Percentiles rank a stretch among this genome's conserved stretches.
Evolutionary conservation across 2,888 invertebrate species (phyloP).

Genomic region (Chymomyza amoena): DNA sequence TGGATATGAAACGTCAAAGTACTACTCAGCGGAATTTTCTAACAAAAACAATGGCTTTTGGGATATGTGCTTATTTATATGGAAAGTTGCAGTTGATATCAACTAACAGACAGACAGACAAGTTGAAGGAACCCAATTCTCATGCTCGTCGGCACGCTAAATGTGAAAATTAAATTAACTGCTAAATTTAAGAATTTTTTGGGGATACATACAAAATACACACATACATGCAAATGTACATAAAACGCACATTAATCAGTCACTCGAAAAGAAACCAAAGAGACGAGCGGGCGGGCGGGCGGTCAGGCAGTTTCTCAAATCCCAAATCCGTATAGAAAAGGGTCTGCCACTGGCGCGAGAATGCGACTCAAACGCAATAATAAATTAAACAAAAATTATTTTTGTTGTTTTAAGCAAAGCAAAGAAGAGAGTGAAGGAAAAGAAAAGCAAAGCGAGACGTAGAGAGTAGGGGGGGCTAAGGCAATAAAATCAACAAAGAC

Average conservation of each 20-base stretch:
- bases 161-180: conserved; percentile 35
- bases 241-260: conserved; percentile 41
- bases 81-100: background rate
- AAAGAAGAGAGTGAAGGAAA: background rate
- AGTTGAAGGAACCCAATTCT: background rate
- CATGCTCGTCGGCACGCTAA: background rate
- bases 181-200: conserved; percentile 22
- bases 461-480: background rate
- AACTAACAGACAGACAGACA: background rate
- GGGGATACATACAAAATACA: conserved; percentile 23
- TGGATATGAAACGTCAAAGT: conserved; percentile 23
- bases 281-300: background rate
- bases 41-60: background rate
- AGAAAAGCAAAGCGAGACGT: background rate
- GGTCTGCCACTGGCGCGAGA: background rate
- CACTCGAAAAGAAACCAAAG: background rate
- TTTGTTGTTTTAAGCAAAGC: conserved; percentile 8
- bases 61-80: background rate
- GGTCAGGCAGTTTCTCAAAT: background rate
- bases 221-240: background rate
- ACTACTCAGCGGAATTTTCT: background rate
- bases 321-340: background rate
- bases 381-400: conserved; percentile 50
- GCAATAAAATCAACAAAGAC: conserved; percentile 54
- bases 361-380: conserved; percentile 35